These are phyloP conservation scores for Dromiciops gliroides DNA, from an alignment of 2,113 vertebrate genomes.

Conservation along the genomic window DNA sequence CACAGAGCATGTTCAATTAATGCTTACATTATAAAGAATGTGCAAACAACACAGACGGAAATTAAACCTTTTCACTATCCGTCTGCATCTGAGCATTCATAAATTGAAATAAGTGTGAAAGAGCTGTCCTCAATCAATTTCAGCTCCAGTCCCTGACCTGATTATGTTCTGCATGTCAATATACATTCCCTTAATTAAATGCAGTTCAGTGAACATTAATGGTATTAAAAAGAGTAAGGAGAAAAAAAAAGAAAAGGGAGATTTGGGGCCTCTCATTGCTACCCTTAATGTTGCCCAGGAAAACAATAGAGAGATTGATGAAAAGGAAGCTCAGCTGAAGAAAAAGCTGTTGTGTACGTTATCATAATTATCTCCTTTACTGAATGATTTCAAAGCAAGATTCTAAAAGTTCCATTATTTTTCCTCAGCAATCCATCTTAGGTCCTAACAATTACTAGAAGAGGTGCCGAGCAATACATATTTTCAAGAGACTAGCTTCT, in stretches of 20 bases:
- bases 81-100: slow-evolving; percentile 78
- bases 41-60: slow-evolving; percentile 80
- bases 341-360: slow-evolving; percentile 41
- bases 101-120: slow-evolving; percentile 82
- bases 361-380: slow-evolving; percentile 50
- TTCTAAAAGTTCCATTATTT: slow-evolving; percentile 5
- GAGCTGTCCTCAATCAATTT: slow-evolving; percentile 81
- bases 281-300: not conserved
- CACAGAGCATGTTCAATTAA: slow-evolving; percentile 83
- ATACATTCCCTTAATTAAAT: slow-evolving; percentile 82
- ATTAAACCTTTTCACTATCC: slow-evolving; percentile 82
- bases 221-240: slow-evolving; percentile 38
- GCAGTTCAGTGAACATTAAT: slow-evolving; percentile 68
- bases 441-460: slow-evolving; percentile 3
- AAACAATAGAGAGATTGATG: slow-evolving; percentile 58
- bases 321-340: not conserved
- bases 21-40: slow-evolving; percentile 78
- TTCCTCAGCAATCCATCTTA: not conserved
- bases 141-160: slow-evolving; percentile 71
- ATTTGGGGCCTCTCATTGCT: not conserved
- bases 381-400: slow-evolving; percentile 38
- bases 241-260: slow-evolving; percentile 24
- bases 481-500: not conserved
- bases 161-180: slow-evolving; percentile 77
- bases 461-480: not conserved